These are phyloP conservation scores for Corydoras sp. DNA, from an alignment of 2,113 vertebrate species.

Conservation along the genomic window DNA sequence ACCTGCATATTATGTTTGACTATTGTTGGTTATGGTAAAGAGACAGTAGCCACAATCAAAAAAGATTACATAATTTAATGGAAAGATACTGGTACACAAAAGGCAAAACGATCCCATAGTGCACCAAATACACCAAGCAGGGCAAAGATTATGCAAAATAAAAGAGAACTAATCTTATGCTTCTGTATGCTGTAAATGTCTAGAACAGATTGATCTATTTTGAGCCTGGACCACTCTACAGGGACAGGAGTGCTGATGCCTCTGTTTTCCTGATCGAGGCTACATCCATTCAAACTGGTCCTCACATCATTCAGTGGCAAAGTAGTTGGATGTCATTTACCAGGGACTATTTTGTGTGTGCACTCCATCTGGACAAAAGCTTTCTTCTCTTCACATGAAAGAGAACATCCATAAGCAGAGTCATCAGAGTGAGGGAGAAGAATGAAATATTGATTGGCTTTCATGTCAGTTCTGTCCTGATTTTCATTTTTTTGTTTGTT, in stretches of 20 bases:
- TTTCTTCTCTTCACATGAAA: constrained; percentile 31
- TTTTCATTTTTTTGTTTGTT: constrained; percentile 11
- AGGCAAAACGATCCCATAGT: not conserved
- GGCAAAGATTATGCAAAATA: not conserved
- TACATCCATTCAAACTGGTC: constrained; percentile 32
- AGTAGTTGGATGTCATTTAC: constrained; percentile 53
- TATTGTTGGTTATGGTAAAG: no score
- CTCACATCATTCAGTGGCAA: constrained; percentile 45
- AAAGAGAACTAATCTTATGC: not conserved
- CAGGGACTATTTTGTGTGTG: constrained; percentile 32
- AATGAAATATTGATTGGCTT: constrained; percentile 46
- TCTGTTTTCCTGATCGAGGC: constrained; percentile 47
- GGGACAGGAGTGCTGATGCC: constrained; percentile 58
- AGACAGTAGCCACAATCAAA: not conserved
- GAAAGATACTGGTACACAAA: not conserved
- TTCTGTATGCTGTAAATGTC: constrained; percentile 34
- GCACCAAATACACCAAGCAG: not conserved
- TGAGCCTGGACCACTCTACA: constrained; percentile 43
- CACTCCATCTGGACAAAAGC: constrained; percentile 48
- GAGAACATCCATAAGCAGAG: constrained; percentile 29
- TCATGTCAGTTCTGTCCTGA: constrained; percentile 36
- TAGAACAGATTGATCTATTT: constrained; percentile 52
- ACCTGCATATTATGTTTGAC: not conserved
- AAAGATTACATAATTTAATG: not conserved
- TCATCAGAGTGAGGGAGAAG: constrained; percentile 23